Evolutionary conservation across 2,797 vertebrate species (phyloP), one percentile per base, ranked within the genome.

Genomic region (Sebastes glaucus): DNA sequence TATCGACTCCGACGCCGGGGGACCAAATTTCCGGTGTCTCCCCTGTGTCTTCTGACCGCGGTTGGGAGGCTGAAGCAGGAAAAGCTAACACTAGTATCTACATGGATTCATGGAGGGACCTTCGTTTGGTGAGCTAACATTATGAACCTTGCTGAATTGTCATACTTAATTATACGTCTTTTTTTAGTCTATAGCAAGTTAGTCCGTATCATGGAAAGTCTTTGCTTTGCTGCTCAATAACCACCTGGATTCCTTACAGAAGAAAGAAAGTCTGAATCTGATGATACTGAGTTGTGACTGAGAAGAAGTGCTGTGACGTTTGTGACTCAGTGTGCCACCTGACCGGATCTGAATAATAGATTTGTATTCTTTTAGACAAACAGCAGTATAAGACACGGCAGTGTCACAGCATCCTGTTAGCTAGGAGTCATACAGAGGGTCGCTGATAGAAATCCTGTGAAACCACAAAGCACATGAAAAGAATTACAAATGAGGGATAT

Each of bases 381-480:
- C 14, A 52, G 42, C 23, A 32, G 11, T 11, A 22, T 18, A 20
- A 20, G 3, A 63, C n/a, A 28, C 10, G 3, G 27, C 22, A 16
- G 33, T 11, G 57, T 13, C 3, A 13, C 32, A 35, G 20, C 38
- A n/a, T 4, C 11, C 33, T 67, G 67, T 78, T 76, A 78, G 63
- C 53, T 77, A 18, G 35, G 14, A 83, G 71, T 67, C 30, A 56
- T 42, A 74, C 70, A 56, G 6, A 64, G 18, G 62, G n/a, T 74
- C 64, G n/a, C 53, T 65, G 33, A 64, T 49, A 72, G n/a, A 77
- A 81, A 85, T 75, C 53, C 52, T 73, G 65, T 2, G 30, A 72
- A 22, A 75, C 59, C 25, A 84, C 56, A 75, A 46, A 46, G 73
- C 11, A 74, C 75, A 90, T 90, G 82, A 84, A 89, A 88, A 81